Percentiles rank a stretch among this genome's conserved stretches.
Conservation (phyloP, 2,113 vertebrate species). For the Rhagologus leucostigma region DNA sequence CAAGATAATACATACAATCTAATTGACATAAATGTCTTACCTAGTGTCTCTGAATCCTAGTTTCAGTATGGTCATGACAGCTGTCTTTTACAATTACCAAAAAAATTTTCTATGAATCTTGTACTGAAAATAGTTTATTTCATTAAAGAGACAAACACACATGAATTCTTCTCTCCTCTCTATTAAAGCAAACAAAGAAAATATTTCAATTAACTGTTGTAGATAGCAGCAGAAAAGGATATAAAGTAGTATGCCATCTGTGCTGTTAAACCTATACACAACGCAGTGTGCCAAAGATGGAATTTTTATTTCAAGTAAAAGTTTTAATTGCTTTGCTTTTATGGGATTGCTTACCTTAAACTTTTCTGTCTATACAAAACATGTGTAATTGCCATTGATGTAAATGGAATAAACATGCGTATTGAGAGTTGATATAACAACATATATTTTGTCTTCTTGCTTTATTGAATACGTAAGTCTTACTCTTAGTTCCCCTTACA, state of each 20-base stretch:
- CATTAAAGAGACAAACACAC: neutral
- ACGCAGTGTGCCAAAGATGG: neutral
- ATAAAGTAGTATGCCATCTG: neutral
- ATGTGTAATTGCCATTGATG: neutral
- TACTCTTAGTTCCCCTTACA: neutral
- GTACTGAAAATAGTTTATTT: neutral
- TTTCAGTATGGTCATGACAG: neutral
- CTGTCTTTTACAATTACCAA: neutral
- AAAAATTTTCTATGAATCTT: neutral
- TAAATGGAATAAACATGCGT: neutral
- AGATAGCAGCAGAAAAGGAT: neutral
- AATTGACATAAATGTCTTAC: neutral
- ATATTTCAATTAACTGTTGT: neutral
- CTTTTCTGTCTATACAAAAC: neutral
- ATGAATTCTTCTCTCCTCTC: neutral
- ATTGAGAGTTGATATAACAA: neutral
- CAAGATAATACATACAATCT: neutral
- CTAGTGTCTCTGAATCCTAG: neutral
- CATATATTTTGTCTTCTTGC: neutral
- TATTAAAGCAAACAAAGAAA: neutral
- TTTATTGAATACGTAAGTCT: neutral
- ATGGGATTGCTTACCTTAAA: neutral
- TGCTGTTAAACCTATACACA: neutral
- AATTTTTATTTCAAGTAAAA: neutral
- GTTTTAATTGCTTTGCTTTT: slow-evolving; percentile 16